These are phyloP conservation scores for Drosophila repleta DNA, from an alignment of 1,140 invertebrate genomes.

Conservation along the genomic window DNA sequence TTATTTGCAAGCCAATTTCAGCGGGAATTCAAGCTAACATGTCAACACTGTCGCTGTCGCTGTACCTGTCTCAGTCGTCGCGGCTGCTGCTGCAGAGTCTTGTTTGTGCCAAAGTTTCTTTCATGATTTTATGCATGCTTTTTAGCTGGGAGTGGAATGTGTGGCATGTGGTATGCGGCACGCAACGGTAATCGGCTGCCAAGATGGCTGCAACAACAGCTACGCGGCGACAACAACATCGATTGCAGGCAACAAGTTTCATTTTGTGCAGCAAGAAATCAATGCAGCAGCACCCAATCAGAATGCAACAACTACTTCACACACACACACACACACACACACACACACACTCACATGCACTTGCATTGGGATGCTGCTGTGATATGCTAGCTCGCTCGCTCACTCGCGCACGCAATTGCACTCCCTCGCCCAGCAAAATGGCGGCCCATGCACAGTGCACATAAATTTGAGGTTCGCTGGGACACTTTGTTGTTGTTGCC, in stretches of 20 bases:
- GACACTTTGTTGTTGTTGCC: neutral
- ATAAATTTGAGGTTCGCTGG: constrained; percentile 4
- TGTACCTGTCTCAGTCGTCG: neutral
- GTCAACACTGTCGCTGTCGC: neutral
- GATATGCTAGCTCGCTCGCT: constrained; percentile 14
- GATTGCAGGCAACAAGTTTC: constrained; percentile 11
- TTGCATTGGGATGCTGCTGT: constrained; percentile 31
- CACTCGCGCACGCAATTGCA: neutral
- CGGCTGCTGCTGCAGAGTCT: neutral
- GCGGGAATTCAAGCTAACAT: too few relatives aligned
- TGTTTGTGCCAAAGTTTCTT: constrained; percentile 32
- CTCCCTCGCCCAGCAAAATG: constrained; percentile 20
- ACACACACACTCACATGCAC: neutral
- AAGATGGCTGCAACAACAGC: neutral
- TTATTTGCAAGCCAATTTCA: too few relatives aligned
- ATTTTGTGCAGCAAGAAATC: constrained; percentile 15
- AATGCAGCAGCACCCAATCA: constrained; percentile 29
- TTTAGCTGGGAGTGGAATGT: constrained; percentile 8
- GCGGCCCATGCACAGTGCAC: constrained; percentile 9
- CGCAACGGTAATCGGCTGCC: constrained; percentile 21
- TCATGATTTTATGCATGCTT: constrained; percentile 29
- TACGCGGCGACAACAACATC: neutral
- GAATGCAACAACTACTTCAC: constrained; percentile 16
- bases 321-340: constrained; percentile 10
- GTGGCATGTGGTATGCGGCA: neutral